phyloP scores from a whole-genome alignment of 2,113 vertebrate species.

The Arenaria interpres region DNA sequence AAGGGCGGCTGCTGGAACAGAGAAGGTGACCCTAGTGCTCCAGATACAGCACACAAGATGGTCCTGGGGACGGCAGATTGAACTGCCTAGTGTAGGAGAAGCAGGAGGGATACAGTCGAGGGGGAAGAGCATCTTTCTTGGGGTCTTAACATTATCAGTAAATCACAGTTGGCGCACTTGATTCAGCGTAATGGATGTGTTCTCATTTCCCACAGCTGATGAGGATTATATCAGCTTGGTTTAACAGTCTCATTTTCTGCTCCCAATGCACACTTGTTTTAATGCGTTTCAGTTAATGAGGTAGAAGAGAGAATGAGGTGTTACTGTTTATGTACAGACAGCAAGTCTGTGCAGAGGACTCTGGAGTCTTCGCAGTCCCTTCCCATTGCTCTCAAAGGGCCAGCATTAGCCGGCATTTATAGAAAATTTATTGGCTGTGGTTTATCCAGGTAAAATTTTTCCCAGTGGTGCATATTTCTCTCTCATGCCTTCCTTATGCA shows the following conservation, averaged over 20 bases:
- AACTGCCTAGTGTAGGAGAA: neutral
- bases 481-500: neutral
- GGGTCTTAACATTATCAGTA: neutral
- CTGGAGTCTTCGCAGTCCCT: constrained; percentile 21
- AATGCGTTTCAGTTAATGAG: constrained; percentile 83
- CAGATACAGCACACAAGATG: neutral
- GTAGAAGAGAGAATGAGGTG: constrained; percentile 79
- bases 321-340: constrained; percentile 73
- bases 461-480: neutral
- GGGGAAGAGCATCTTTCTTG: neutral
- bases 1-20: neutral
- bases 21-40: neutral
- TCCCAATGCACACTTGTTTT: constrained; percentile 80
- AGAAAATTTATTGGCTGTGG: constrained; percentile 34
- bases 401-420: constrained; percentile 39
- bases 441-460: constrained; percentile 23
- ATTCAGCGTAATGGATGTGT: constrained; percentile 62
- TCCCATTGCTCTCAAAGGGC: constrained; percentile 47
- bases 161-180: constrained; percentile 15
- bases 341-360: constrained; percentile 31
- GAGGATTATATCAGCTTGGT: constrained; percentile 80
- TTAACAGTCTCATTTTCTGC: constrained; percentile 81
- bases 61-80: rapidly evolving
- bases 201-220: constrained; percentile 77
- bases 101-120: neutral